Conservation (phyloP, 1,140 invertebrate genomes). For the Procambarus virginalis region DNA sequence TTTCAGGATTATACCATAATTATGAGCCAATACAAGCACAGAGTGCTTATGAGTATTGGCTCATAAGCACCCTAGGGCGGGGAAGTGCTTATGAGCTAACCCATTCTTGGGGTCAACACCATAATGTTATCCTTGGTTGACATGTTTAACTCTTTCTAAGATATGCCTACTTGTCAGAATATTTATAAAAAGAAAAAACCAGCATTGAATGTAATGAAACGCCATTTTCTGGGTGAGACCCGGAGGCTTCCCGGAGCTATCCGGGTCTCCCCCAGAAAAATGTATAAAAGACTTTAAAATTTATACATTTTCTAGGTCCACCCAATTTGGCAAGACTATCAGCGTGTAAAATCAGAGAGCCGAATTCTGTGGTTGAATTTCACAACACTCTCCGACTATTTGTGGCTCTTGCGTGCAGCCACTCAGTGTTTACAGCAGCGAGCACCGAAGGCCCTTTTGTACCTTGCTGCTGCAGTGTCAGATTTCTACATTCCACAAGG, state of each 20-base stretch:
- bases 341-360: slow-evolving; percentile 71
- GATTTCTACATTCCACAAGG: slow-evolving; percentile 95
- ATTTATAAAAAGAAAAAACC: not conserved
- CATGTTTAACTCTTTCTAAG: too few species aligned
- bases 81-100: too few species aligned
- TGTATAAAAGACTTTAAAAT: not conserved
- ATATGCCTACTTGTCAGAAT: too few species aligned
- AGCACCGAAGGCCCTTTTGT: slow-evolving; percentile 85
- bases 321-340: slow-evolving; percentile 42
- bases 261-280: not conserved
- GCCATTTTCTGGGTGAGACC: too few species aligned
- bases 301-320: slow-evolving; percentile 15
- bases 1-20: too few species aligned
- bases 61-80: too few species aligned
- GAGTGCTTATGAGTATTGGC: too few species aligned
- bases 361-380: slow-evolving; percentile 85
- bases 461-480: slow-evolving; percentile 97
- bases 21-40: too few species aligned
- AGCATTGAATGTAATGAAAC: too few species aligned
- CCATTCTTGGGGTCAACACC: too few species aligned
- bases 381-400: slow-evolving; percentile 92
- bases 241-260: too few species aligned
- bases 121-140: too few species aligned
- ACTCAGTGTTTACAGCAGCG: slow-evolving; percentile 83
- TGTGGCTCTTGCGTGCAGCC: slow-evolving; percentile 89